Percentiles rank a stretch among this genome's conserved stretches.
Conservation (phyloP, 1,140 invertebrate species). For the Zaprionus africanus region DNA sequence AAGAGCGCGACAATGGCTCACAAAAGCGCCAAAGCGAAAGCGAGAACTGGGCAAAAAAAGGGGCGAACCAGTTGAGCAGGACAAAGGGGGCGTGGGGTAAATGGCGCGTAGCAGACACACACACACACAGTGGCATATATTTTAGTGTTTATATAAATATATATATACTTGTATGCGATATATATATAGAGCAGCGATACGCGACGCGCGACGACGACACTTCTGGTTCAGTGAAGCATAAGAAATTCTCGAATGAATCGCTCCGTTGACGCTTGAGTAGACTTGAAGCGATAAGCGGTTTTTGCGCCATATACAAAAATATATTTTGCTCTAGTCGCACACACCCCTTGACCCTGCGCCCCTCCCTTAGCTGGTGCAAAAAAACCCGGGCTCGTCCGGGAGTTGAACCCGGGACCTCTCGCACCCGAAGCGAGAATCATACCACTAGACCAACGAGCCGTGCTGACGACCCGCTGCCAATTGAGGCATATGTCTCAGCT, state of each 20-base stretch:
- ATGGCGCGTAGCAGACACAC: slow-evolving; percentile 35
- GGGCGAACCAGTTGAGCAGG: slow-evolving; percentile 5
- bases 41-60: slow-evolving; percentile 6
- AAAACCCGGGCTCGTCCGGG: slow-evolving; percentile 89
- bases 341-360: slow-evolving; percentile 30
- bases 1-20: slow-evolving; percentile 35
- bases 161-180: slow-evolving; percentile 36
- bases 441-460: slow-evolving; percentile 92
- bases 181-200: slow-evolving; percentile 43
- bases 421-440: slow-evolving; percentile 93
- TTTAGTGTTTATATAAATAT: slow-evolving; percentile 23
- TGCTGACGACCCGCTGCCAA: not conserved
- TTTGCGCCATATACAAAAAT: slow-evolving; percentile 77
- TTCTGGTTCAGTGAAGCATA: slow-evolving; percentile 82
- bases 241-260: slow-evolving; percentile 83
- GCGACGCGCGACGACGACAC: slow-evolving; percentile 68
- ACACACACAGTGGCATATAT: slow-evolving; percentile 37
- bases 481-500: slow-evolving; percentile 8
- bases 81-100: not conserved
- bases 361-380: not conserved
- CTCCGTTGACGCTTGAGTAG: slow-evolving; percentile 81
- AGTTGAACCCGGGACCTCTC: slow-evolving; percentile 93
- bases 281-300: slow-evolving; percentile 82
- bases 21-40: slow-evolving; percentile 28
- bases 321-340: slow-evolving; percentile 58